A percentile compares a stretch with the other conserved stretches of the same genome.
Conservation (phyloP, 2,113 vertebrate genomes). For the Puffinus mauretanicus region DNA sequence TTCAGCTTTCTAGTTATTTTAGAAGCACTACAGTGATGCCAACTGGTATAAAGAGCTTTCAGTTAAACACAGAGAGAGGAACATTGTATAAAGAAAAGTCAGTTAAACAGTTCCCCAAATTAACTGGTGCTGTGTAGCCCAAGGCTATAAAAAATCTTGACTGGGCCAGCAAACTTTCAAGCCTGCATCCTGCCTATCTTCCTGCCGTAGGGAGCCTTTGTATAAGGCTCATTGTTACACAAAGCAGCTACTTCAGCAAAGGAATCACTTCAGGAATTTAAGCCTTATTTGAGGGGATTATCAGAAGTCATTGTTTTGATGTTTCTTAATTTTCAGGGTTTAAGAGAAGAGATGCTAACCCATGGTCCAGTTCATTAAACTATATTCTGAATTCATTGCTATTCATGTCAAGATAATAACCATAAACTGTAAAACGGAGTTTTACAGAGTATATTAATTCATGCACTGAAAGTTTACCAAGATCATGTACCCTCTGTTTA, state of each 20-base stretch:
- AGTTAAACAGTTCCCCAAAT: slow-evolving; percentile 57
- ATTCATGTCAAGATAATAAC: not conserved
- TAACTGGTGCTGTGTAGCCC: slow-evolving; percentile 38
- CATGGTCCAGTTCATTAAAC: not conserved
- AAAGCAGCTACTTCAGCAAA: slow-evolving; percentile 43
- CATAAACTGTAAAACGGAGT: not conserved
- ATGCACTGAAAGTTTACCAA: slow-evolving; percentile 20
- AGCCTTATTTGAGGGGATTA: slow-evolving; percentile 34
- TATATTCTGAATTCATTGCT: not conserved
- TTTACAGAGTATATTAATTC: not conserved
- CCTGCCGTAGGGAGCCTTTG: slow-evolving; percentile 41
- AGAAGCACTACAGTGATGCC: not conserved
- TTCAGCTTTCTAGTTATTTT: slow-evolving; percentile 8
- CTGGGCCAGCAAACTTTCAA: slow-evolving; percentile 40
- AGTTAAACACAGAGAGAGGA: slow-evolving; percentile 35
- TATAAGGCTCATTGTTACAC: slow-evolving; percentile 63
- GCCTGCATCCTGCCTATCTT: slow-evolving; percentile 50
- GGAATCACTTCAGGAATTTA: slow-evolving; percentile 46
- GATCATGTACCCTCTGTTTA: not conserved
- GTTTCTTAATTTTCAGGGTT: slow-evolving; percentile 37
- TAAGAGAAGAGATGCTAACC: not conserved
- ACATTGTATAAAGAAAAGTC: slow-evolving; percentile 27
- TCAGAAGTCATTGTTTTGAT: slow-evolving; percentile 44
- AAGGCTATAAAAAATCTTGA: slow-evolving; percentile 46
- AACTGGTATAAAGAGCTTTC: slow-evolving; percentile 42